A percentile compares a stretch with the other conserved stretches of the same genome.
Evolutionary conservation across 2,113 vertebrate species (phyloP).

Genomic region (Pitta sordida): DNA sequence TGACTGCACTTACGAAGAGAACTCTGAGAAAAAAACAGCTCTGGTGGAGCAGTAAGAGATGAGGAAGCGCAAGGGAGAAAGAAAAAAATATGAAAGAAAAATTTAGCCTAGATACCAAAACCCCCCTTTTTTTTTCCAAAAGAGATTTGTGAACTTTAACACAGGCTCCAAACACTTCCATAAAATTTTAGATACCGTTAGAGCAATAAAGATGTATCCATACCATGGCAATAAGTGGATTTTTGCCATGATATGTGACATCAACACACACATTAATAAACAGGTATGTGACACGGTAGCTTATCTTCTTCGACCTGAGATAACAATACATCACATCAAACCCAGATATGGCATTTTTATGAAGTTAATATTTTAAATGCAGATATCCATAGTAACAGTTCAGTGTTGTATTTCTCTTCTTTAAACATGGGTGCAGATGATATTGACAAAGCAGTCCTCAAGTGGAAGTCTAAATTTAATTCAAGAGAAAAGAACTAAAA

Average conservation of each 20-base stretch:
- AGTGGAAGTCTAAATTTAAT: not conserved
- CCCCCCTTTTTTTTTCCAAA: rapidly evolving
- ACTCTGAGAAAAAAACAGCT: not conserved
- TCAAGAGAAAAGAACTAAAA: not conserved
- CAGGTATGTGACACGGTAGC: not conserved
- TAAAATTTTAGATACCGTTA: not conserved
- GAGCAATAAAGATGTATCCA: not conserved
- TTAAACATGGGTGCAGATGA: not conserved
- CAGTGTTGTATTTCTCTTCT: not conserved
- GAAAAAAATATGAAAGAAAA: not conserved
- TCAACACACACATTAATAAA: constrained; percentile 11
- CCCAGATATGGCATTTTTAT: not conserved
- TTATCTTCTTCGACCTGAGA: constrained; percentile 9
- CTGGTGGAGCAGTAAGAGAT: not conserved
- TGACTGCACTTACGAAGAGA: not conserved
- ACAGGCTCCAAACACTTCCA: not conserved
- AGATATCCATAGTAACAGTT: not conserved
- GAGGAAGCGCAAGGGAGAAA: not conserved
- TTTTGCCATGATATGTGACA: not conserved
- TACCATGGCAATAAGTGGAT: not conserved
- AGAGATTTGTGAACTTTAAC: not conserved
- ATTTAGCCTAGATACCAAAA: not conserved
- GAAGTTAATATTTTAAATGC: constrained; percentile 47
- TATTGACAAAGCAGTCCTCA: not conserved
- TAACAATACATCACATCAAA: constrained; percentile 42